Evolutionary conservation across 1,140 invertebrate genomes (phyloP).

Genomic region (Teleopsis dalmanni): DNA sequence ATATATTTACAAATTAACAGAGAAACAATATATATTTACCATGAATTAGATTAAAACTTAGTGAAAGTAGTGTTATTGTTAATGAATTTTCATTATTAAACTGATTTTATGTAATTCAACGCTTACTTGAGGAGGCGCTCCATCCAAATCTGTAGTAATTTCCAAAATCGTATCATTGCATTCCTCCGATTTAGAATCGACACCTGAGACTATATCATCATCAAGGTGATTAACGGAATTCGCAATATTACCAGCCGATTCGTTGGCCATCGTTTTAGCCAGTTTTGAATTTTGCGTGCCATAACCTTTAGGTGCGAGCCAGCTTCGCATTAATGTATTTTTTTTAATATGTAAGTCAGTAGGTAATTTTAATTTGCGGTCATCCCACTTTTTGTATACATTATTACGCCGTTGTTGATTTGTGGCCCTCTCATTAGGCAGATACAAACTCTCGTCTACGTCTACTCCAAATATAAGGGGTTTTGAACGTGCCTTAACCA

Average conservation of each 20-base stretch:
- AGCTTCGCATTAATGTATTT: conserved; percentile 26
- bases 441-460: conserved; percentile 24
- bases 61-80: too few species aligned
- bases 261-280: conserved; percentile 25
- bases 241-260: conserved; percentile 20
- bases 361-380: conserved; percentile 34
- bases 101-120: background rate
- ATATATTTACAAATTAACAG: too few species aligned
- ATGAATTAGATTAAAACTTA: too few species aligned
- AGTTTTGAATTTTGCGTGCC: conserved; percentile 23
- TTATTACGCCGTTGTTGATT: conserved; percentile 31
- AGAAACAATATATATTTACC: too few species aligned
- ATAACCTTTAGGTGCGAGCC: conserved; percentile 27
- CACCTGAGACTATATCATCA: background rate
- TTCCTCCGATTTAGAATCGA: conserved; percentile 7
- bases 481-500: conserved; percentile 18
- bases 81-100: background rate
- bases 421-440: conserved; percentile 18
- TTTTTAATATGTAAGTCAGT: conserved; percentile 27
- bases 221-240: background rate
- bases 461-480: conserved; percentile 22
- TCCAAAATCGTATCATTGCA: conserved; percentile 37
- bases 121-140: conserved; percentile 33
- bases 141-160: conserved; percentile 37
- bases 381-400: conserved; percentile 40